Evolutionary conservation across 2,797 vertebrate species (phyloP).

Genomic region (Ptychobarbus kaznakovi): DNA sequence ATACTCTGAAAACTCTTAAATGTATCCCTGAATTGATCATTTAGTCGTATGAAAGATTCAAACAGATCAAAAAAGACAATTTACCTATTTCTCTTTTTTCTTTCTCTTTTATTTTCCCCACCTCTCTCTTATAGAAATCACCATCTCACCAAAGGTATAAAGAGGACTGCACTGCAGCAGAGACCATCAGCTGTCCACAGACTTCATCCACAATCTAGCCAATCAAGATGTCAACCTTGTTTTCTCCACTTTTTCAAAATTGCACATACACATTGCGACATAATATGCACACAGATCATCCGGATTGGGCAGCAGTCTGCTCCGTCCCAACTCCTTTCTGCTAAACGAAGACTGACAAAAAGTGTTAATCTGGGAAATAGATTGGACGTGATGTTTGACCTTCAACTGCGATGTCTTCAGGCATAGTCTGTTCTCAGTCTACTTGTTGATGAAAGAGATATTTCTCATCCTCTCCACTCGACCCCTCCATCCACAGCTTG

Average conservation of each 20-base stretch:
- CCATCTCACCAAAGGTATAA: constrained; percentile 64
- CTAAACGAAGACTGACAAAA: constrained; percentile 38
- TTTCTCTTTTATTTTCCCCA: not conserved
- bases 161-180: constrained; percentile 66
- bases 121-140: constrained; percentile 69
- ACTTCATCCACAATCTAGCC: constrained; percentile 61
- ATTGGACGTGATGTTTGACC: constrained; percentile 28
- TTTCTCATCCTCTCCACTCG: constrained; percentile 17
- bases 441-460: constrained; percentile 3
- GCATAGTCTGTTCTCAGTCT: constrained; percentile 22
- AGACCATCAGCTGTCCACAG: constrained; percentile 65
- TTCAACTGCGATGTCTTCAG: constrained; percentile 14
- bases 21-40: not conserved
- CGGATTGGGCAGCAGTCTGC: constrained; percentile 29
- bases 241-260: constrained; percentile 52
- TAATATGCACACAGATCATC: constrained; percentile 21
- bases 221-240: constrained; percentile 57
- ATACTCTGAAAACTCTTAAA: not conserved
- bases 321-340: constrained; percentile 46
- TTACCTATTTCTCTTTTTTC: not conserved
- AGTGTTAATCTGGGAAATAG: constrained; percentile 10
- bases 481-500: not conserved
- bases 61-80: not conserved
- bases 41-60: not conserved
- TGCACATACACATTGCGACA: constrained; percentile 48